Evolutionary conservation across 2,113 vertebrate genomes (phyloP), one percentile per base, ranked within the genome.

Genomic region (Paradoxurus hermaphroditus): DNA sequence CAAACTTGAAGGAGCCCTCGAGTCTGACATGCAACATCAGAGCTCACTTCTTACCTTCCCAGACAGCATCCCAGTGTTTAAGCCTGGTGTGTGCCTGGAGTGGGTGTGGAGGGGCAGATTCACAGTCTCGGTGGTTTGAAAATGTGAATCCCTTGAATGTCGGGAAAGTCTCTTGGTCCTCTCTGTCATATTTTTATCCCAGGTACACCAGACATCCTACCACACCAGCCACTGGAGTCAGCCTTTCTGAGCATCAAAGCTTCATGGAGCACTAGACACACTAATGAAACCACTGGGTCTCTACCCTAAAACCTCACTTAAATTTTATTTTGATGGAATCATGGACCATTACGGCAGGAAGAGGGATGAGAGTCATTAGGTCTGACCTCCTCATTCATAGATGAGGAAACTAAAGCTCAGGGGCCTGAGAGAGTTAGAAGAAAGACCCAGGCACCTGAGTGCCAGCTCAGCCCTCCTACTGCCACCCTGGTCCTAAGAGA

Each of bases 281-380:
- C 15, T 23, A 34, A 75, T 12, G 82, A 65, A 72, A 36, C 31
- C 77, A 46, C 21, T 0, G 21, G 44, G 49, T 86, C 65, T 19
- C 46, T 31, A 82, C 68, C 77, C 63, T 56, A 39, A 83, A 94
- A 34, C 51, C 73, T 25, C 73, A 46, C 65, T 85, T 53, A 86
- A 49, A 46, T 63, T 97, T 93, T 36, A 63, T 79, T 79, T 87
- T 83, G 67, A 79, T 23, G 53, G 65, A 65, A 8, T 86, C 21
- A 44, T 14, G n/a, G 67, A 44, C 73, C 84, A 3, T 51, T 39
- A 59, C 41, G 89, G 59, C 44, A 77, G n/a, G 18, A 72, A 95
- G 59, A 53, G 49, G 34, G 21, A 36, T 53, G 23, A 51, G 21
- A 53, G 19, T 59, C 79, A 85, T 59, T 12, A 49, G 2, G 16